Evolutionary conservation across 1,140 invertebrate species (phyloP), one percentile per base, ranked within the genome.

Genomic region (Drosophila obscura): DNA sequence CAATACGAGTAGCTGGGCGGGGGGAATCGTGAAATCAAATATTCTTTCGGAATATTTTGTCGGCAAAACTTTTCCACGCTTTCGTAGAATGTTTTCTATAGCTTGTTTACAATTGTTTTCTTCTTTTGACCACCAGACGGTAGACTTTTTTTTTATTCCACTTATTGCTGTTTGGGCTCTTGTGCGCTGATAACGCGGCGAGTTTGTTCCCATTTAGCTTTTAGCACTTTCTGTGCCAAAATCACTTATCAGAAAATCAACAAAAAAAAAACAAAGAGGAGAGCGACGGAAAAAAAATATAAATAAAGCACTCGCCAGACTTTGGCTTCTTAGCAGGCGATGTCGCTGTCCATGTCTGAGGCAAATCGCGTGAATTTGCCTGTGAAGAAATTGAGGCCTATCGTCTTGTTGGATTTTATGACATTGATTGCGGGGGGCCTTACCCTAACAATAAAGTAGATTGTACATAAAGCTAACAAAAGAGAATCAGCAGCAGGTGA

Each of bases 51-150:
- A 64, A 64, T 67, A 55, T 73, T 73, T 69, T 56, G 52, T 45
- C 9, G 46, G n/a, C 49, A 9, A 74, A 80, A 85, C 67, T 67
- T 85, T 85, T 81, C 81, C 81, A 64, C 50, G 59, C 45, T 46
- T 13, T 39, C 48, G 41, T 15, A 5, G 6, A 24, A 9, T 48
- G 44, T 44, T 13, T 24, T 35, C 35, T 39, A 13, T 39, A 13
- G 11, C 11, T 39, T 39, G 35, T 39, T 39, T 39, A 39, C 35
- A 39, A 39, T 72, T 76, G 59, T 82, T 81, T 68, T 72, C 55
- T 43, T 24, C 49, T 52, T 31, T 41, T 75, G 53, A 52, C 28
- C 19, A 19, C 16, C 24, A 43, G 26, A 22, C 48, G 22, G n/a
- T 60, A 62, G 71, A 73, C 66, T 45, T 41, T 46, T 26, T 35